Evolutionary conservation across 1,140 invertebrate species (phyloP), one percentile per base, ranked within the genome.

Genomic region (Bombus difficillimus): DNA sequence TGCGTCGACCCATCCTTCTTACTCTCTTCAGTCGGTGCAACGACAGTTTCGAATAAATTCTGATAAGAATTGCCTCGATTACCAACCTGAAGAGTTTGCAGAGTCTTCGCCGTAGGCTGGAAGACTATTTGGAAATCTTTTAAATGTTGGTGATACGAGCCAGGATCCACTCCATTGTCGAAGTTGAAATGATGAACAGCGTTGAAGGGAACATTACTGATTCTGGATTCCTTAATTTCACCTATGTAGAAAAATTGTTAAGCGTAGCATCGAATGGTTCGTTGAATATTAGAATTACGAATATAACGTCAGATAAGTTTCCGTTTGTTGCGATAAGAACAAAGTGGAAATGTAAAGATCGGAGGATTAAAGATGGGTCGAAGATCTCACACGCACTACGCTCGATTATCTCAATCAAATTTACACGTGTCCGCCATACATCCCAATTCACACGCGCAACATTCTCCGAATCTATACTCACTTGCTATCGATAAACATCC

Each of bases 161-260:
- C 71, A 10, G 83, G 37, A 13, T 86, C 77, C 32, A 89, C 59
- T 10, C 74, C 86, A 57, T 91, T 91, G 1, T 91, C 91, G 32
- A 92, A 91, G 41, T 76, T 89, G 34, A 92, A 53, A 32, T 90
- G 92, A 1, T 89, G 78, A 9, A 91, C 47, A 5, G 88, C 87
- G 72, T 92, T 92, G 79, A 93, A 93, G 3, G 93, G 91, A 73
- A 47, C 85, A 15, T 28, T 47, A 1, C 83, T 74, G 18, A 83
- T 85, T 37, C 83, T 84, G 12, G 81, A 37, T 13, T 91, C 86
- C 3, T 88, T 86, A 74, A 94, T 94, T 37, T 91, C 89, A 2
- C 93, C 93, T 62, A 22, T 53, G 18, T 22, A 28, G 28, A 62
- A 13, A 62, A 62, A 62, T n/a, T 53, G 47, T 53, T 22, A 6